phyloP scores from a whole-genome alignment of 2,888 invertebrate species.

The Bombylius discolor region DNA sequence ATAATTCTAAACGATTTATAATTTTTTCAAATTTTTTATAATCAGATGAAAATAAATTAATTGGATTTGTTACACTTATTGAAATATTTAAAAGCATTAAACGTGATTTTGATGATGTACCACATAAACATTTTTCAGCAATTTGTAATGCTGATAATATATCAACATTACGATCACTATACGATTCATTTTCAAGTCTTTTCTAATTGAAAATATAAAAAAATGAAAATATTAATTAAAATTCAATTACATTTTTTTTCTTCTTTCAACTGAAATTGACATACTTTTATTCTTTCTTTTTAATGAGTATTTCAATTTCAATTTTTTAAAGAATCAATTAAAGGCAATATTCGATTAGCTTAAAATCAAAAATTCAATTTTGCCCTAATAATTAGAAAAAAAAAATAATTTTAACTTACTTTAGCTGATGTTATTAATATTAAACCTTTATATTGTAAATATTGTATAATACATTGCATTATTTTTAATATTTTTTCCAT shows the following conservation, averaged over 20 bases:
- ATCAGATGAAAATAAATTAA: conserved; percentile 48
- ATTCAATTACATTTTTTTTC: no score
- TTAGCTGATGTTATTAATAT: conserved; percentile 52
- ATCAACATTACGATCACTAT: conserved; percentile 52
- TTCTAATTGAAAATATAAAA: conserved; percentile 32
- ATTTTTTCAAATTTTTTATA: conserved; percentile 47
- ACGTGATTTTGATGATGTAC: conserved; percentile 49
- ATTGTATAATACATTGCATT: conserved; percentile 63
- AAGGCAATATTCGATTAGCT: no score
- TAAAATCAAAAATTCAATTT: no score
- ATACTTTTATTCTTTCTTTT: no score
- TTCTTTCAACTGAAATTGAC: no score
- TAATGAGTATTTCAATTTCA: no score
- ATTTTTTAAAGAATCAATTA: no score
- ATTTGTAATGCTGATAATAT: conserved; percentile 62
- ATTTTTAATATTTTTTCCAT: conserved; percentile 57
- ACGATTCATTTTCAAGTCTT: conserved; percentile 48
- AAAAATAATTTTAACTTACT: conserved; percentile 31
- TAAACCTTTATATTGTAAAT: conserved; percentile 62
- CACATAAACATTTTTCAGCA: conserved; percentile 53
- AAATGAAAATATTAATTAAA: not conserved
- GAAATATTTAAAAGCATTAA: conserved; percentile 53
- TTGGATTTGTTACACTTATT: conserved; percentile 50
- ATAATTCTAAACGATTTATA: conserved; percentile 49
- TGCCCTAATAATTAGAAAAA: not conserved